A percentile compares a stretch with the other conserved stretches of the same genome.
These are phyloP conservation scores for Leptopilina clavipes DNA, from an alignment of 1,140 invertebrate genomes.

Conservation along the genomic window DNA sequence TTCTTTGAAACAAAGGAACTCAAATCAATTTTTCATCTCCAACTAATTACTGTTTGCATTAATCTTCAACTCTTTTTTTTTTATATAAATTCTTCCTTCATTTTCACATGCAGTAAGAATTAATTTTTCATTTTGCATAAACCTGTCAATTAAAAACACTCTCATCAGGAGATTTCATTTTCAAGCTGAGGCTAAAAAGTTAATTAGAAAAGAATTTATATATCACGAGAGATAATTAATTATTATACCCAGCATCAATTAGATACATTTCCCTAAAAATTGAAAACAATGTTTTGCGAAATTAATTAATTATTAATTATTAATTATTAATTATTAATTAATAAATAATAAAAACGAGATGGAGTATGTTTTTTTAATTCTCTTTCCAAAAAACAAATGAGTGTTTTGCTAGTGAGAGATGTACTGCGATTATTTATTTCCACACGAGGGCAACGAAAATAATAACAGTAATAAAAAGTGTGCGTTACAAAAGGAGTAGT, in stretches of 20 bases:
- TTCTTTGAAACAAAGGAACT: slow-evolving; percentile 18
- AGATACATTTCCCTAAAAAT: no score
- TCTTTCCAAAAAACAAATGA: no score
- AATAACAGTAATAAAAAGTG: slow-evolving; percentile 23
- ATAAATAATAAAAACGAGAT: no score
- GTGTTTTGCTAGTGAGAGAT: neutral
- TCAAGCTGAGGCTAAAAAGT: neutral
- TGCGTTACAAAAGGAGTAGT: slow-evolving; percentile 9
- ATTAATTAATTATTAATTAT: no score
- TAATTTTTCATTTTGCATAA: slow-evolving; percentile 15
- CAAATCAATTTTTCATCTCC: slow-evolving; percentile 3
- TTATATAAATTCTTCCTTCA: no score
- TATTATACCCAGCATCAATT: no score
- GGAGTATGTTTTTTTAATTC: no score
- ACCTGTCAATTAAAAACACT: neutral
- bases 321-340: no score
- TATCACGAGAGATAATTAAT: no score
- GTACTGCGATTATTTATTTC: slow-evolving; percentile 21
- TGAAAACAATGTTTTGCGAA: no score
- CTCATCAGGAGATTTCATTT: neutral
- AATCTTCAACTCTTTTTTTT: neutral
- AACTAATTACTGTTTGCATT: slow-evolving; percentile 20
- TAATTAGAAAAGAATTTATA: neutral
- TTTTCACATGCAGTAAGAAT: neutral
- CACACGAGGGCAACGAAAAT: slow-evolving; percentile 7